Evolutionary conservation across 2,888 invertebrate genomes (phyloP), one percentile per base, ranked within the genome.

Genomic region (Meteorus cinctellus): DNA sequence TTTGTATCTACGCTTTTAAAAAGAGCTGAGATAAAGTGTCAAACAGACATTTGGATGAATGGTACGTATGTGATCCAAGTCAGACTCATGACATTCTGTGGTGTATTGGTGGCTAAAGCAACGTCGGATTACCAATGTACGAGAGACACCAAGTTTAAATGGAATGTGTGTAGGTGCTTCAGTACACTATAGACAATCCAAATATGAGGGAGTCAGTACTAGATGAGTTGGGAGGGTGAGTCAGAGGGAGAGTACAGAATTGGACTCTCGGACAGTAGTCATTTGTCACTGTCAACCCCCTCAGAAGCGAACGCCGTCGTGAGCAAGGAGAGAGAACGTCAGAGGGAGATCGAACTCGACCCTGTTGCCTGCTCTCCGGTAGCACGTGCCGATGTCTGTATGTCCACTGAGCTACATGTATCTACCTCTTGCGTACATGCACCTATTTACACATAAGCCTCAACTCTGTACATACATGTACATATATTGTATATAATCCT

Each of bases 201-300:
- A 83, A 82, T 83, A 78, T 80, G 79, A 73, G 72, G 68, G 55
- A n/a, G 70, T 41, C 60, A 62, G 74, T 8, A 68, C 72, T 74
- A 75, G 66, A 72, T 51, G 74, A 31, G 68, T 8, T 51, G 66
- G 8, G 16, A 27, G 16, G 29, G 41, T 6, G 69, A 34, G 36
- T 51, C 59, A 14, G 59, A 66, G 66, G 24, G 41, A 19, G 41
- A 41, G 41, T 31, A 34, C 16, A 65, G 34, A 19, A 79, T 80
- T 78, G 85, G 83, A 82, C 81, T 81, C 83, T 80, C 59, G 86
- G 86, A 84, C 86, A 86, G 83, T 83, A 86, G 86, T 86, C 88
- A 88, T 88, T 84, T 82, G 86, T 88, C 88, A 87, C 84, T 88
- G 87, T 88, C 88, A 84, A 83, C 65, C 82, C 80, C 80, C 80